phyloP scores from a whole-genome alignment of 2,113 vertebrate species.

The Nothobranchius kuhntae region DNA sequence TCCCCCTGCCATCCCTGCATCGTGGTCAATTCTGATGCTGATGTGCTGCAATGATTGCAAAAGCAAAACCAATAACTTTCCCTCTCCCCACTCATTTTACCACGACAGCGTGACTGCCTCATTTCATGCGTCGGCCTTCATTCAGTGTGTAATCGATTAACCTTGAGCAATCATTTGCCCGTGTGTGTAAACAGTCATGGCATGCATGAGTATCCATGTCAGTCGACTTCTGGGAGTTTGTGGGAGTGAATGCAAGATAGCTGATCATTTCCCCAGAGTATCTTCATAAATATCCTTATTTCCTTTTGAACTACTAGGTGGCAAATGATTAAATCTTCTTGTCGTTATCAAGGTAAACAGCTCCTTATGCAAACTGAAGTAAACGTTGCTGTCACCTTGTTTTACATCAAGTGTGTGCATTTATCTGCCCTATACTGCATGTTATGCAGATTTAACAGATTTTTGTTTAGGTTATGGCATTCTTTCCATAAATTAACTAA shows the following conservation, averaged over 20 bases:
- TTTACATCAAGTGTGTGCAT: conserved; percentile 32
- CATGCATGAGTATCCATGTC: conserved; percentile 20
- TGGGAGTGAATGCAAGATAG: conserved; percentile 10
- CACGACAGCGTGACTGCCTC: conserved; percentile 44
- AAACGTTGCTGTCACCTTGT: conserved; percentile 12
- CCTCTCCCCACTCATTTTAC: conserved; percentile 23
- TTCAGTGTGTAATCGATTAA: conserved; percentile 56
- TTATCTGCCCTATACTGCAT: conserved; percentile 15
- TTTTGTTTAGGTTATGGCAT: not conserved
- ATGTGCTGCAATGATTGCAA: conserved; percentile 77
- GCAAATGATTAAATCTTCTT: conserved; percentile 60
- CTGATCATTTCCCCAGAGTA: conserved; percentile 24
- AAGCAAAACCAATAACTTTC: conserved; percentile 66
- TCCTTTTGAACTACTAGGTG: conserved; percentile 53
- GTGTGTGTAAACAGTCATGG: conserved; percentile 25
- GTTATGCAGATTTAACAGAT: not conserved
- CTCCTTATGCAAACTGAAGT: conserved; percentile 7
- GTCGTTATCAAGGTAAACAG: conserved; percentile 53
- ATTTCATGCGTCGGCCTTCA: conserved; percentile 57
- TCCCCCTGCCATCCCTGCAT: conserved; percentile 45
- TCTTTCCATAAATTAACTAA: not conserved
- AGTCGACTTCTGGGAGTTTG: conserved; percentile 14
- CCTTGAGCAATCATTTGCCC: conserved; percentile 54
- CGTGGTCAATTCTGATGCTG: conserved; percentile 66
- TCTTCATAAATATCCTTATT: conserved; percentile 43